Percentiles rank a stretch among this genome's conserved stretches.
These are phyloP conservation scores for Caenorhabditis drosophilae DNA, from an alignment of 2,888 invertebrate species.

Conservation along the genomic window DNA sequence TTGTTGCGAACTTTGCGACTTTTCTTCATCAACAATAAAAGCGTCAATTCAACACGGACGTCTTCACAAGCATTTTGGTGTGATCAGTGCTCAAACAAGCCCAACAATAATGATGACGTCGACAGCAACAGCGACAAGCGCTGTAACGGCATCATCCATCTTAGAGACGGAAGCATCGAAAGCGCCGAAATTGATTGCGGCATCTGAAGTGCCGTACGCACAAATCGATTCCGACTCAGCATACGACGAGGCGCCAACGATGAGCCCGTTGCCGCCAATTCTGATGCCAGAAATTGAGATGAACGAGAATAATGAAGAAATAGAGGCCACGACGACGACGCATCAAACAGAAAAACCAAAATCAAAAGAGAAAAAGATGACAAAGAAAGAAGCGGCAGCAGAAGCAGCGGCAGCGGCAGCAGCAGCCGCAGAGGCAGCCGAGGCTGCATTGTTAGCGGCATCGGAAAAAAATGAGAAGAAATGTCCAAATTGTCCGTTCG, in stretches of 20 bases:
- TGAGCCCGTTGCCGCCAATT: slow-evolving; percentile 5
- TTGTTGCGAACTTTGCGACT: slow-evolving; percentile 44
- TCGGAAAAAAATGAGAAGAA: slow-evolving; percentile 4
- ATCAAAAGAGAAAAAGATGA: too few relatives aligned
- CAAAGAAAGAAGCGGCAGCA: neutral
- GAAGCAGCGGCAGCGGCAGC: neutral
- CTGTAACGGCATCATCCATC: too few relatives aligned
- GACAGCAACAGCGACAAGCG: neutral
- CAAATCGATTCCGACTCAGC: too few relatives aligned
- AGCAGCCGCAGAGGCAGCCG: neutral
- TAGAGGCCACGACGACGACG: neutral
- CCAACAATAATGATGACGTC: slow-evolving; percentile 4
- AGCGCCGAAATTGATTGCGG: too few relatives aligned
- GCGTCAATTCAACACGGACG: slow-evolving; percentile 28
- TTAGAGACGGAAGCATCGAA: too few relatives aligned
- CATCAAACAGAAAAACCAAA: too few relatives aligned
- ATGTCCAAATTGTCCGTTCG: slow-evolving; percentile 39
- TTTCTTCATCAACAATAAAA: slow-evolving; percentile 35
- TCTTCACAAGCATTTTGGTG: slow-evolving; percentile 27
- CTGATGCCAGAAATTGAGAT: slow-evolving; percentile 9
- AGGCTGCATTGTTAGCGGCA: too few relatives aligned
- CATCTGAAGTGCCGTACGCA: too few relatives aligned
- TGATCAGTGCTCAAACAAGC: slow-evolving; percentile 21
- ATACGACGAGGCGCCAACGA: neutral
- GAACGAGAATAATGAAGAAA: neutral